These are phyloP conservation scores for Reticulitermes lucifugus DNA, from an alignment of 2,888 invertebrate species.

Conservation along the genomic window DNA sequence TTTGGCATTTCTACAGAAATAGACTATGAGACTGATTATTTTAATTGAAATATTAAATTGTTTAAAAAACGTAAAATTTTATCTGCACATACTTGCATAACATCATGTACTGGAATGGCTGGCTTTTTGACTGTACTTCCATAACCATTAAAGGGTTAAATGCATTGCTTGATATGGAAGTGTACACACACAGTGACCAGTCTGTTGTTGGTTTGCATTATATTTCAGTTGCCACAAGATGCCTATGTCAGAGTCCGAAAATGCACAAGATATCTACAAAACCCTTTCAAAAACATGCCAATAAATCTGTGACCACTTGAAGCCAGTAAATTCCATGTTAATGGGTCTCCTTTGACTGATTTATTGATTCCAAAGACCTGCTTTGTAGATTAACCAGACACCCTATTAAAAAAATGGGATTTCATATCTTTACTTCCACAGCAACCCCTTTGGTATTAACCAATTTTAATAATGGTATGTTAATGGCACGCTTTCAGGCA, in stretches of 20 bases:
- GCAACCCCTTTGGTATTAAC: no score
- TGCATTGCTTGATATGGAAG: background rate
- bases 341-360: no score
- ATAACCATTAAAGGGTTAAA: background rate
- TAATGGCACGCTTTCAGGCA: no score
- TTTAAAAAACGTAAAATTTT: background rate
- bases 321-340: no score
- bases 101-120: background rate
- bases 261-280: background rate
- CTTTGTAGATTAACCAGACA: no score
- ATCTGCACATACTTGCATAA: background rate
- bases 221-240: conserved; percentile 3
- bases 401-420: no score
- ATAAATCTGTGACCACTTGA: no score
- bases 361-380: no score
- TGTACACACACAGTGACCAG: no score
- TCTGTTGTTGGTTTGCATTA: conserved; percentile 24
- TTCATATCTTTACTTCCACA: no score
- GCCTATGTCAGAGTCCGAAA: background rate
- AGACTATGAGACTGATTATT: background rate
- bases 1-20: conserved; percentile 1
- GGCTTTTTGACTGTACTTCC: background rate
- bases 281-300: background rate
- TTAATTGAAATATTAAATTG: background rate
- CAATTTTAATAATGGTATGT: no score